Conservation (phyloP, 2,888 invertebrate species). For the Amblyteles armatorius region DNA sequence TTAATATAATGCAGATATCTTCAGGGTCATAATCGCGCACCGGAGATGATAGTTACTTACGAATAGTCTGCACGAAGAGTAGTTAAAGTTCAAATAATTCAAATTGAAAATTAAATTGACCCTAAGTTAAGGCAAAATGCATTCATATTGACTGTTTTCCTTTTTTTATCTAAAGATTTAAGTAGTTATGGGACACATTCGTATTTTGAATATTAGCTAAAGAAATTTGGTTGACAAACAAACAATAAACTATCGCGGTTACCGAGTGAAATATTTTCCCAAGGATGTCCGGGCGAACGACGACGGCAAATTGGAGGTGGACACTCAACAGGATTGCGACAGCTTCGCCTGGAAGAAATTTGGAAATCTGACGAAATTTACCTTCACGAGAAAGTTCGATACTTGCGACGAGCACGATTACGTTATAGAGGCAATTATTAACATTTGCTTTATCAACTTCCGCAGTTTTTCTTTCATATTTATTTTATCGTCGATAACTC, state of each 20-base stretch:
- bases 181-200: too few species aligned
- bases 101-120: too few species aligned
- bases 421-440: slow-evolving; percentile 88
- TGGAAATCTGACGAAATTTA: slow-evolving; percentile 89
- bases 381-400: slow-evolving; percentile 92
- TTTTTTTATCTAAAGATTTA: too few species aligned
- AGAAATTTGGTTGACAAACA: not conserved
- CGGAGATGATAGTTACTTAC: too few species aligned
- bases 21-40: too few species aligned
- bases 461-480: not conserved
- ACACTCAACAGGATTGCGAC: slow-evolving; percentile 91
- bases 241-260: not conserved
- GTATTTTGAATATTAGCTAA: too few species aligned
- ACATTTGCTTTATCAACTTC: not conserved
- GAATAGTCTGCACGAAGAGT: too few species aligned
- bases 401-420: slow-evolving; percentile 93
- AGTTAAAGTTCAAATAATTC: too few species aligned
- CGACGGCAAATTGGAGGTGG: slow-evolving; percentile 88
- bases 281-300: slow-evolving; percentile 91
- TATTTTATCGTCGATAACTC: not conserved
- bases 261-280: slow-evolving; percentile 39
- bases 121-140: too few species aligned
- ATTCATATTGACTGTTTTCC: too few species aligned
- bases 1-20: too few species aligned
- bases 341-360: slow-evolving; percentile 86